Evolutionary conservation across 2,113 vertebrate genomes (phyloP).

Genomic region (Ptilorrhoa leucosticta): DNA sequence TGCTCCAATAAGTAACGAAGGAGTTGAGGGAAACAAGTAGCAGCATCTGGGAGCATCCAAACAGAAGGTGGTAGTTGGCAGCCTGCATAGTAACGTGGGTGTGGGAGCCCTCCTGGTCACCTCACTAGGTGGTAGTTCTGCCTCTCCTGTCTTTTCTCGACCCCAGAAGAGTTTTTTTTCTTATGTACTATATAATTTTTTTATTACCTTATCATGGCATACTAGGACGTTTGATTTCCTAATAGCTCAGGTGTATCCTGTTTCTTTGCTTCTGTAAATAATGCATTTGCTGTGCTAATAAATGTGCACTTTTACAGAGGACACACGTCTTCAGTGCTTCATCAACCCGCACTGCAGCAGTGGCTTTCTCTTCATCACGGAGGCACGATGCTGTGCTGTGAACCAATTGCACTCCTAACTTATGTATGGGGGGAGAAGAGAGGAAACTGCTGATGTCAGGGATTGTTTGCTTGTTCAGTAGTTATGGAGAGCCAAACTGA

Average conservation of each 20-base stretch:
- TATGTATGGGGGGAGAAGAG: rapidly evolving
- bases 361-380: not conserved
- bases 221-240: not conserved
- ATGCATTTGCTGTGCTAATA: not conserved
- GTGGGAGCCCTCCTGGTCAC: not conserved
- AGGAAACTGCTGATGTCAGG: not conserved
- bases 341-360: not conserved
- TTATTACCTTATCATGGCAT: not conserved
- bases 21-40: not conserved
- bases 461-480: not conserved
- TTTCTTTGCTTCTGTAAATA: not conserved
- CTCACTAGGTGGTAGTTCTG: not conserved
- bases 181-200: not conserved
- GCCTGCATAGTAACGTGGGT: rapidly evolving
- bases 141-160: not conserved
- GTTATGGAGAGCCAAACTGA: not conserved
- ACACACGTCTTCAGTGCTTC: not conserved
- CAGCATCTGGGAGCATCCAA: not conserved
- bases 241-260: not conserved
- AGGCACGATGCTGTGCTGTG: rapidly evolving
- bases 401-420: not conserved
- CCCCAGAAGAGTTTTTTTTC: not conserved
- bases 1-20: not conserved
- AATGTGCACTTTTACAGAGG: not conserved
- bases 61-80: not conserved